Percentiles rank a stretch among this genome's conserved stretches.
phyloP scores from a whole-genome alignment of 2,888 invertebrate genomes.

The Morpho deidamia region DNA sequence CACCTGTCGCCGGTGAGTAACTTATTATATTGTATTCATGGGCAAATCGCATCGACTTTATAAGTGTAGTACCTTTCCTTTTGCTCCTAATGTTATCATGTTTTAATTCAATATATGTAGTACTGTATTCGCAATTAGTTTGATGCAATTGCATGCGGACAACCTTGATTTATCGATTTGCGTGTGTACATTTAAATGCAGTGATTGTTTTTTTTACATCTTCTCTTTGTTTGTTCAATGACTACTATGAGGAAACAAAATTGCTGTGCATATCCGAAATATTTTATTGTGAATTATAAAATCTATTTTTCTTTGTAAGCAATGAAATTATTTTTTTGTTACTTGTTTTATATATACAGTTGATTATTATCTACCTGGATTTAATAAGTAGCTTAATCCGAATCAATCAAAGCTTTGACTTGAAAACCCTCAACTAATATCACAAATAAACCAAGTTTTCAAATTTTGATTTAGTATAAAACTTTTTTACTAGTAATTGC shows the following conservation, averaged over 20 bases:
- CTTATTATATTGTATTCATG: conserved; percentile 27
- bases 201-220: neutral
- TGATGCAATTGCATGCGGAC: conserved; percentile 45
- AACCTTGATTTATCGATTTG: conserved; percentile 57
- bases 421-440: no score
- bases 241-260: neutral
- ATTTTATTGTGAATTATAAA: neutral
- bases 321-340: no score
- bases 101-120: neutral
- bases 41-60: neutral
- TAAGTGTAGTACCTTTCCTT: neutral
- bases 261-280: no score
- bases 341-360: no score
- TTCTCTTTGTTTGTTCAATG: conserved; percentile 13
- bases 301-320: no score
- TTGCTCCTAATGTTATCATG: neutral
- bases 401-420: no score
- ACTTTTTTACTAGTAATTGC: no score
- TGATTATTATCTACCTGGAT: no score
- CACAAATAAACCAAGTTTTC: no score
- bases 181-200: conserved; percentile 18
- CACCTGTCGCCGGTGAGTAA: conserved; percentile 63
- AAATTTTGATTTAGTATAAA: no score
- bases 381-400: no score
- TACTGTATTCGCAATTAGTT: conserved; percentile 7